phyloP scores from a whole-genome alignment of 2,113 vertebrate genomes.

The Laticauda colubrina region DNA sequence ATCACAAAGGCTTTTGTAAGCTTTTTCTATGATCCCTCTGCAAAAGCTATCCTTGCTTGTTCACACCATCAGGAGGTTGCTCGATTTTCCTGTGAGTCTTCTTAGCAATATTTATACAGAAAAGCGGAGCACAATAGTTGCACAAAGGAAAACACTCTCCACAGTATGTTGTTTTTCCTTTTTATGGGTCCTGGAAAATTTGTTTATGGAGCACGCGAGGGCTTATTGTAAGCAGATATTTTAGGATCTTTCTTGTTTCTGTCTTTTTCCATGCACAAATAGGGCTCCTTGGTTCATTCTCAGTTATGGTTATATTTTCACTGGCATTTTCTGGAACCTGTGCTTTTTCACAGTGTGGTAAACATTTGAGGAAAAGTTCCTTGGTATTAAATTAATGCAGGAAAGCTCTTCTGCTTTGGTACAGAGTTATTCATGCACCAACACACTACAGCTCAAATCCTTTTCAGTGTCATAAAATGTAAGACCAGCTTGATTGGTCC shows the following conservation, averaged over 20 bases:
- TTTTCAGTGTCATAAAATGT: background rate
- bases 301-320: background rate
- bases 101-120: conserved; percentile 14
- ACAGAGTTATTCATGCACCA: background rate
- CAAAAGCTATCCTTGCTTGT: conserved; percentile 8
- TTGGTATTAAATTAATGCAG: background rate
- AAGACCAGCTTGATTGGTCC: background rate
- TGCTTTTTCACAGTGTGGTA: background rate
- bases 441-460: background rate
- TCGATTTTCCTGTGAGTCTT: conserved; percentile 12
- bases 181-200: background rate
- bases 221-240: background rate
- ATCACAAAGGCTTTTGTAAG: conserved; percentile 15
- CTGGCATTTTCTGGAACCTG: conserved; percentile 8
- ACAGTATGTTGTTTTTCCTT: background rate
- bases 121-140: background rate
- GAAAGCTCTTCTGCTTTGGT: background rate
- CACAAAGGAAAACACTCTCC: conserved; percentile 20
- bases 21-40: background rate
- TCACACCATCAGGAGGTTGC: background rate
- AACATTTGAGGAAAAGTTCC: background rate
- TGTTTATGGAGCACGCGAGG: background rate
- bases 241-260: background rate
- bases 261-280: background rate
- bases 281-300: background rate